Evolutionary conservation across 2,888 invertebrate genomes (phyloP).

Genomic region (Mythimna impura): DNA sequence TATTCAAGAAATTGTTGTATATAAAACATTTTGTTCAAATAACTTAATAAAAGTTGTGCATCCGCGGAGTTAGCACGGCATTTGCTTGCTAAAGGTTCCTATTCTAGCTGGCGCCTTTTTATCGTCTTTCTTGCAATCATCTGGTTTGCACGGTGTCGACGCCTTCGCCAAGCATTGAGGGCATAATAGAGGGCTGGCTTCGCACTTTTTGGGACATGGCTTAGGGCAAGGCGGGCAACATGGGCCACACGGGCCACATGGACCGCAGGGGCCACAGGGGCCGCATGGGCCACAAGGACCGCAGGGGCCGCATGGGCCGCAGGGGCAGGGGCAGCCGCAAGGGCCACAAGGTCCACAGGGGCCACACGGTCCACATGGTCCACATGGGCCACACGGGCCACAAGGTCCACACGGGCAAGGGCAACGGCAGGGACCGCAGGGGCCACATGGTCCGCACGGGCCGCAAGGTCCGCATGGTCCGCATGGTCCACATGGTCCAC

Average conservation of each 20-base stretch:
- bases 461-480: constrained; percentile 71
- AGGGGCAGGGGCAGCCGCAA: constrained; percentile 43
- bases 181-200: constrained; percentile 29
- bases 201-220: constrained; percentile 51
- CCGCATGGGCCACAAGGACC: constrained; percentile 30
- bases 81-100: constrained; percentile 57
- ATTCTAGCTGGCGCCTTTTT: constrained; percentile 65
- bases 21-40: constrained; percentile 9
- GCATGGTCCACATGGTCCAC: constrained; percentile 62
- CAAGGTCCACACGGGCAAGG: constrained; percentile 65
- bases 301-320: constrained; percentile 40
- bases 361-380: constrained; percentile 62
- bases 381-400: constrained; percentile 66
- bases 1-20: background rate
- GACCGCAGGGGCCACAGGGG: constrained; percentile 47
- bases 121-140: constrained; percentile 66
- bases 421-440: constrained; percentile 64
- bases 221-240: constrained; percentile 56
- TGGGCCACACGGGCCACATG: constrained; percentile 49
- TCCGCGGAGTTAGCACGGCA: constrained; percentile 29
- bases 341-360: constrained; percentile 56
- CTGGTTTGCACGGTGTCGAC: constrained; percentile 18
- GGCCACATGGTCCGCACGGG: constrained; percentile 70
- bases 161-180: constrained; percentile 35
- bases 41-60: background rate